phyloP scores from a whole-genome alignment of 2,888 invertebrate species.

The Ethmia dodecea region DNA sequence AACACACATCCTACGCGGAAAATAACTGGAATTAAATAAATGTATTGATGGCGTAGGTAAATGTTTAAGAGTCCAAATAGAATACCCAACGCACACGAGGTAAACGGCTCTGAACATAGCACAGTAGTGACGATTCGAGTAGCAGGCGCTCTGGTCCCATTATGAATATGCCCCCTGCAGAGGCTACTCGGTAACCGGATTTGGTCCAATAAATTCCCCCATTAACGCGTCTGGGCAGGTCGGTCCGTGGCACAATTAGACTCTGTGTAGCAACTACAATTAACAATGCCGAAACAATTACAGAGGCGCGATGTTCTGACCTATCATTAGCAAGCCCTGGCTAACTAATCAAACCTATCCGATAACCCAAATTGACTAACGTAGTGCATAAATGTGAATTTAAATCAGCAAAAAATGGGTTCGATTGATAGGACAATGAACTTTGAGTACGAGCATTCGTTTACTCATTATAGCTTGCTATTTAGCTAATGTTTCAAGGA shows the following conservation, averaged over 20 bases:
- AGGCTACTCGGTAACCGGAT: constrained; percentile 32
- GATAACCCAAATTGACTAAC: constrained; percentile 26
- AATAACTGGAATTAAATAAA: too few species aligned
- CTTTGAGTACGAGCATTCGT: constrained; percentile 26
- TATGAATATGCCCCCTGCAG: constrained; percentile 17
- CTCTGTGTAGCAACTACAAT: constrained; percentile 39
- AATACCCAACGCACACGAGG: too few species aligned
- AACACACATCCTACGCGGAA: too few species aligned
- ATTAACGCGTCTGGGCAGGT: constrained; percentile 32
- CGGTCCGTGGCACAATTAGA: constrained; percentile 35
- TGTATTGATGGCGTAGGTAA: too few species aligned
- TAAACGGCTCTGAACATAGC: too few species aligned
- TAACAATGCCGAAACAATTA: constrained; percentile 63
- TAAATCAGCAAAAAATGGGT: constrained; percentile 17
- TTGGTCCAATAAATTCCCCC: constrained; percentile 37
- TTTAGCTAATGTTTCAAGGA: constrained; percentile 31
- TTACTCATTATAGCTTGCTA: constrained; percentile 22
- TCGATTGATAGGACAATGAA: constrained; percentile 24
- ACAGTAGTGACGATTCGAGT: background rate
- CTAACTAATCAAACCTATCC: constrained; percentile 48
- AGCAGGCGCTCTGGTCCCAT: background rate
- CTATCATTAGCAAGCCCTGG: constrained; percentile 45
- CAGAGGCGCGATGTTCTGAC: constrained; percentile 38
- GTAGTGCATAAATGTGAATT: constrained; percentile 10
- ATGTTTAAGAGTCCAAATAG: too few species aligned